Evolutionary conservation across 2,113 vertebrate species (phyloP), one percentile per base, ranked within the genome.

Genomic region (Bufo bufo): DNA sequence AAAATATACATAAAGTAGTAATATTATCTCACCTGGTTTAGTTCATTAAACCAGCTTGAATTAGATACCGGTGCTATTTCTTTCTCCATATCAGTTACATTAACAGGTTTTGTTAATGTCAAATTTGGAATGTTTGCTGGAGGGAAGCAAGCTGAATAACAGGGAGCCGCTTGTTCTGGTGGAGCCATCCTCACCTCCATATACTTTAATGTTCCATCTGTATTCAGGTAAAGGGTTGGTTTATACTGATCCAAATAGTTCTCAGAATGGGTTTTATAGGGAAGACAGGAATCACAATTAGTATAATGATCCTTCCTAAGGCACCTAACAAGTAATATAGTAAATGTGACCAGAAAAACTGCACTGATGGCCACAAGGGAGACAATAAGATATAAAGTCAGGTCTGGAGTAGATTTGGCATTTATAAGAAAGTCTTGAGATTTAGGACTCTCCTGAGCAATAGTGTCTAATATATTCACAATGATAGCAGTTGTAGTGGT

Each of bases 141-240:
- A 78, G 96, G 95, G 89, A 95, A 96, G 90, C 95, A 97, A n/a
- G 96, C 96, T 92, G 96, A 91, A 92, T 97, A 97, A 90, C 95
- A 94, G 75, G 95, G 96, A 90, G 95, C 96, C 84, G 95, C 95
- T 33, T 33, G 33, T 91, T 96, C 93, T 33, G 96, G 93, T 90
- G 96, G 96, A 90, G 94, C 93, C 90, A 97, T 93, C 12, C 96
- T 96, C 90, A 98, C 97, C 91, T 98, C 97, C 95, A 98, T 96
- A 92, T 98, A 97, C 91, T 96, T 96, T 56, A 97, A 94, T 1
- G 97, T 97, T 89, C 97, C 96, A 0, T 97, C 96, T 4, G 95
- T 93, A 92, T 95, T 97, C 89, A 97, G 94, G 90, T 97, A 97
- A 17, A 97, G 92, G 90, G 96, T 97, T 90, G 96, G 96, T 90